Evolutionary conservation across 2,888 invertebrate species (phyloP), one percentile per base, ranked within the genome.

Genomic region (Drosophila nigricruria): DNA sequence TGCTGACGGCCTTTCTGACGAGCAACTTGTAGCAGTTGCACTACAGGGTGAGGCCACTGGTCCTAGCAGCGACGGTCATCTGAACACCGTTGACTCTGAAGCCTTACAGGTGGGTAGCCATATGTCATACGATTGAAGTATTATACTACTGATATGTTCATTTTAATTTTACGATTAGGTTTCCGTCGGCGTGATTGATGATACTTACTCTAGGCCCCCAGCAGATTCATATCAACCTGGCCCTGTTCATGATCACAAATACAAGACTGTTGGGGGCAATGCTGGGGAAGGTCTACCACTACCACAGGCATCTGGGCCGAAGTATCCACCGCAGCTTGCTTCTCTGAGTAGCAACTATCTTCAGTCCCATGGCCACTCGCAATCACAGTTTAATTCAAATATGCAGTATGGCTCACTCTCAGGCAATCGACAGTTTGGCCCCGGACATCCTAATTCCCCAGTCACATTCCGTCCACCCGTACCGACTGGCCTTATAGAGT

Each of bases 401-500:
- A 83, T 91, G 8, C 88, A 90, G 58, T 91, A 92, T 42, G 92
- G 91, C 20, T 76, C 88, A 9, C 84, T 90, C 1, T 88, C 88
- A 3, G 92, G 90, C 5, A 91, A 92, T 72, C 75, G 87, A 0
- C 77, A 78, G 32, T 82, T 80, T 43, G 89, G 88, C 20, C 80
- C 79, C n/a, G 81, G 88, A 0, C 91, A 91, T 0, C 90, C 91
- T 12, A 91, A 77, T 53, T 94, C 94, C 36, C 96, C 97, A 0
- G 94, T 96, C 6, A 94, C 95, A 76, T 96, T 96, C 91, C 94
- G 96, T 50, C 95, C 96, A n/a, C 95, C 96, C 0, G 95, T 97
- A 0, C 96, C 96, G 0, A 94, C 94, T 56, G 96, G 96, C 0
- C 92, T 97, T 5, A 93, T 96, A 4, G 94, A 95, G 77, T 95